phyloP scores from a whole-genome alignment of 2,113 vertebrate genomes.

The Ariopsis seemanni region DNA sequence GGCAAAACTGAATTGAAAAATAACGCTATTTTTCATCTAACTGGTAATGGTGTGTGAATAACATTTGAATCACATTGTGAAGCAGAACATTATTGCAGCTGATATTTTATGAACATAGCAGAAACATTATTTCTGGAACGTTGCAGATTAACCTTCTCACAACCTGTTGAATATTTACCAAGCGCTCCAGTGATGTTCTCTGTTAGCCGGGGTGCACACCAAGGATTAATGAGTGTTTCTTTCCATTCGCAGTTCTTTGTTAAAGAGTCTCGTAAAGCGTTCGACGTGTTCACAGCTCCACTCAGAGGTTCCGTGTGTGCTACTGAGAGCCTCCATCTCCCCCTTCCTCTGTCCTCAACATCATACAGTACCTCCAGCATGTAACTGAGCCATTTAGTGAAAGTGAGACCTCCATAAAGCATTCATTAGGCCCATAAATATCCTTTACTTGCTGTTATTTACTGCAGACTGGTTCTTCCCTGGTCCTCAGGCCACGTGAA shows the following conservation, averaged over 20 bases:
- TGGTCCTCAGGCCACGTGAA: conserved; percentile 23
- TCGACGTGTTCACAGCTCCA: conserved; percentile 7
- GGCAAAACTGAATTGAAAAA: neutral
- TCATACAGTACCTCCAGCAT: conserved; percentile 31
- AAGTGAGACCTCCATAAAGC: conserved; percentile 59
- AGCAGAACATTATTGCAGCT: neutral
- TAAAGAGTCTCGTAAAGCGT: conserved; percentile 20
- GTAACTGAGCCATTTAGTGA: conserved; percentile 45
- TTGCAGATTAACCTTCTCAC: neutral
- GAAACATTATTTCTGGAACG: neutral
- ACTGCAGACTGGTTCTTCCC: conserved; percentile 43
- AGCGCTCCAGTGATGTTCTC: no score
- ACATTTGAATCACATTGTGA: neutral
- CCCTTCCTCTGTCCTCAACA: neutral
- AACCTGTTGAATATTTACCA: neutral
- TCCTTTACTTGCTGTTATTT: conserved; percentile 54
- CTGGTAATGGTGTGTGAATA: neutral
- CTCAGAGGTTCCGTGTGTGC: conserved; percentile 15
- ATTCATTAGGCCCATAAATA: conserved; percentile 61
- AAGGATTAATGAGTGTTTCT: conserved; percentile 2
- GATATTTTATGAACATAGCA: neutral
- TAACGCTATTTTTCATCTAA: neutral
- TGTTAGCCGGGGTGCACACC: neutral
- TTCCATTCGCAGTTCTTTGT: neutral
- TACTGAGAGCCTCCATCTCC: conserved; percentile 15